Evolutionary conservation across 2,113 vertebrate species (phyloP), one percentile per base, ranked within the genome.

Genomic region (Anguilla japonica): DNA sequence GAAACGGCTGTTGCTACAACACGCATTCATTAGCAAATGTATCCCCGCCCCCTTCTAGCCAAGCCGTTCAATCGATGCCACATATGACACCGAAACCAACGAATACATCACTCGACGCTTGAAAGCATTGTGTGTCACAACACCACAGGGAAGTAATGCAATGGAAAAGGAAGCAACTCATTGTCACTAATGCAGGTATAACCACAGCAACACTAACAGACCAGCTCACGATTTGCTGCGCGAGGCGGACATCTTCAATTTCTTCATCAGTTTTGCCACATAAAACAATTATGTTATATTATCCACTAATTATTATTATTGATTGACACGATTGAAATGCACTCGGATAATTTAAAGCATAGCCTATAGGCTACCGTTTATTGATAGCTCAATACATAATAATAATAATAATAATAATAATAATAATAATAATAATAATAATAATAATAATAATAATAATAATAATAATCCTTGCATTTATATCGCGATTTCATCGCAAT

Each of bases 1-100:
- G 85, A 75, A 87, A 91, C 87, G 20, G 60, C 71, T 81, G 90
- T 92, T 91, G 86, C 89, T 91, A 91, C 90, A 91, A 91, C 91
- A 92, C 83, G 88, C 85, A 2, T 63, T 16, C 39, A 40, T 46
- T n/a, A 56, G 60, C 57, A 75, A 75, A 75, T 9, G 50, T 16
- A 29, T 4, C 82, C 41, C 43, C 82, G 15, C 22, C 43, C 29
- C 53, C 82, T 39, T 14, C 82, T 46, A 50, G n/a, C 43, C 82
- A 53, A 83, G 43, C 82, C 82, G 8, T 34, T 53, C 71, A 75
- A 75, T 75, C 71, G 34, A 75, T 34, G 71, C 71, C 71, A 67
- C 11, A 34, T 26, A 75, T 75, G 71, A 34, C 71, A 29, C n/a
- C 26, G 29, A 75, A 75, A 29, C 71, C n/a, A 75, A 34, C 71